Conservation (phyloP, 1,140 invertebrate genomes). For the Arctopsyche grandis region DNA sequence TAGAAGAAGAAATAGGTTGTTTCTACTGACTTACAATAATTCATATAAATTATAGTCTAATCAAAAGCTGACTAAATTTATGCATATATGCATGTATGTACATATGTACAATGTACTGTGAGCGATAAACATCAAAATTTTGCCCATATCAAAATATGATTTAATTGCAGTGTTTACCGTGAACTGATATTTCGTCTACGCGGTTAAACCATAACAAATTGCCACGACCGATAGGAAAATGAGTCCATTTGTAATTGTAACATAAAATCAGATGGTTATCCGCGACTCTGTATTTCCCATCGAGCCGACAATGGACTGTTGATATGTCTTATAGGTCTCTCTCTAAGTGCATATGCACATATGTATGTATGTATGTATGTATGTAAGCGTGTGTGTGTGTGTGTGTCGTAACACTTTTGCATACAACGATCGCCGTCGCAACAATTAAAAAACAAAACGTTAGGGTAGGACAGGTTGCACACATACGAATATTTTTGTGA, state of each 20-base stretch:
- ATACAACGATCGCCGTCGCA: constrained; percentile 3
- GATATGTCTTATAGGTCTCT: not conserved
- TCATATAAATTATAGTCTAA: no score
- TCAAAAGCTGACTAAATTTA: no score
- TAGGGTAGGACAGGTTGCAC: not conserved
- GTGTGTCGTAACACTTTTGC: constrained; percentile 1
- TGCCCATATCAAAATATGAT: not conserved
- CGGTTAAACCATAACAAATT: not conserved
- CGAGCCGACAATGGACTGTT: not conserved
- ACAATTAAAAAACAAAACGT: not conserved
- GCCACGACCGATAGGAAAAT: not conserved
- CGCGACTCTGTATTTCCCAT: not conserved
- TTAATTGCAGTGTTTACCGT: not conserved
- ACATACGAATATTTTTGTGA: constrained; percentile 22
- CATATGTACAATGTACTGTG: no score
- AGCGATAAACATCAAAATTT: no score
- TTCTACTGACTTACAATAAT: no score
- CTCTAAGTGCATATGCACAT: not conserved
- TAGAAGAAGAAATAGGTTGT: no score
- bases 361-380: not conserved
- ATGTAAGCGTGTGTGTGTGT: not conserved
- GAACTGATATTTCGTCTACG: not conserved
- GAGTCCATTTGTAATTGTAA: not conserved
- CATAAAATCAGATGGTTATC: not conserved
- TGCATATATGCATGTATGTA: no score